A percentile compares a stretch with the other conserved stretches of the same genome.
Conservation (phyloP, 2,888 invertebrate genomes). For the Metalampra italica region DNA sequence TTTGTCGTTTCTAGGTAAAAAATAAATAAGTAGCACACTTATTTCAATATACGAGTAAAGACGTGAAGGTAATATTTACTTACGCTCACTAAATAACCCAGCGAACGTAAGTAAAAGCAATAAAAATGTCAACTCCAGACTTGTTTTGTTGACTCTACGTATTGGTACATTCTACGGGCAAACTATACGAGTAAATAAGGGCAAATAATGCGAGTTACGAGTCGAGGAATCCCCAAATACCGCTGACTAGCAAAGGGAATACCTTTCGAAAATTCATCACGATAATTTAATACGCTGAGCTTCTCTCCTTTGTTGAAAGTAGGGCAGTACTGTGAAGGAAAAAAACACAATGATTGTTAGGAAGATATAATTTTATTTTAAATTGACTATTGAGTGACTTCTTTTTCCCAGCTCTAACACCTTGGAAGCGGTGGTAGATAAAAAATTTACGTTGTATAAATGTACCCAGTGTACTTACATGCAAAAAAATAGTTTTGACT, state of each 20-base stretch:
- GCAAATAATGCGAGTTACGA: background rate
- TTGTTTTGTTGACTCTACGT: background rate
- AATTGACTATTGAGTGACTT: too few species aligned
- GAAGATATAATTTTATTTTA: background rate
- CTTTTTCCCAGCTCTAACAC: too few species aligned
- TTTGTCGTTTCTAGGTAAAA: too few species aligned
- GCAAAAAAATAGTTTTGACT: too few species aligned
- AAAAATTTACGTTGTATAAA: too few species aligned
- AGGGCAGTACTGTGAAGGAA: constrained; percentile 22
- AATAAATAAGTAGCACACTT: too few species aligned
- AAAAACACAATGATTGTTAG: background rate
- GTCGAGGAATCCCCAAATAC: background rate
- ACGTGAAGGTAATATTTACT: too few species aligned
- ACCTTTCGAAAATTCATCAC: constrained; percentile 34
- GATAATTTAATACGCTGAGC: constrained; percentile 34
- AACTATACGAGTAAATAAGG: background rate
- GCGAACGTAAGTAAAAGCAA: too few species aligned
- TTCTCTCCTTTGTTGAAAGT: constrained; percentile 19
- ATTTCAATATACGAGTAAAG: too few species aligned
- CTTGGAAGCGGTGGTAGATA: too few species aligned
- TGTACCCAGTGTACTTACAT: too few species aligned
- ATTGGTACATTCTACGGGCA: background rate
- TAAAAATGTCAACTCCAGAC: background rate
- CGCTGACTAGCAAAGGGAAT: background rate
- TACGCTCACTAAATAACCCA: too few species aligned